Conservation (phyloP, 2,888 invertebrate species). For the Macaria notata region DNA sequence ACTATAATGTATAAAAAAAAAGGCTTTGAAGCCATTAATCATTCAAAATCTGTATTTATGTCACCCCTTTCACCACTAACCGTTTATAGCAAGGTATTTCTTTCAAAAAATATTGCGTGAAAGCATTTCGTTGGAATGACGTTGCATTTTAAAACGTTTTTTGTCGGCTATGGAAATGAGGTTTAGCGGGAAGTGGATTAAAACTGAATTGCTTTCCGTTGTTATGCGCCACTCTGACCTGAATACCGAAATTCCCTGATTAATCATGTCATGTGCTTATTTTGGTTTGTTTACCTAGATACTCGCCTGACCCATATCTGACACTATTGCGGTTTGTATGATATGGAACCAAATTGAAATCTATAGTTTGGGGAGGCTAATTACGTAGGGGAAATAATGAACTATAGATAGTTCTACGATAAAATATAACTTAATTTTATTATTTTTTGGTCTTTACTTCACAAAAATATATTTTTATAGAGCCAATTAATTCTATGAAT, state of each 20-base stretch:
- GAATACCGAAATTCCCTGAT: constrained; percentile 29
- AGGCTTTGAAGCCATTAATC: not conserved
- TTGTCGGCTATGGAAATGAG: constrained; percentile 35
- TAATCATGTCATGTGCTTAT: constrained; percentile 20
- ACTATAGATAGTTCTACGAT: no score
- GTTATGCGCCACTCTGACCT: constrained; percentile 28
- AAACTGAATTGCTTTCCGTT: constrained; percentile 32
- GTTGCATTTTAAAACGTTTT: constrained; percentile 53
- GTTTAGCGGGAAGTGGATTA: constrained; percentile 32
- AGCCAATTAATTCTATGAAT: no score
- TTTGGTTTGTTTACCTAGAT: constrained; percentile 1
- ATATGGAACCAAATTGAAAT: no score
- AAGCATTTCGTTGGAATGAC: constrained; percentile 46
- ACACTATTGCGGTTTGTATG: no score
- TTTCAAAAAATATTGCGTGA: constrained; percentile 56
- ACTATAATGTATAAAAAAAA: no score
- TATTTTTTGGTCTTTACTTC: no score
- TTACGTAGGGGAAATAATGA: no score
- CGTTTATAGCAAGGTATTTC: constrained; percentile 39
- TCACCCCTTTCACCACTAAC: constrained; percentile 40
- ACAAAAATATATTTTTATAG: no score
- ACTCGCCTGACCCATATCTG: no score
- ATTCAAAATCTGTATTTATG: constrained; percentile 38
- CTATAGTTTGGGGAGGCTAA: no score
- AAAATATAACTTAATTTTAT: no score